Base-by-base conservation (phyloP, 92 coral and sea anemone species). In the Ricordea florida region DNA sequence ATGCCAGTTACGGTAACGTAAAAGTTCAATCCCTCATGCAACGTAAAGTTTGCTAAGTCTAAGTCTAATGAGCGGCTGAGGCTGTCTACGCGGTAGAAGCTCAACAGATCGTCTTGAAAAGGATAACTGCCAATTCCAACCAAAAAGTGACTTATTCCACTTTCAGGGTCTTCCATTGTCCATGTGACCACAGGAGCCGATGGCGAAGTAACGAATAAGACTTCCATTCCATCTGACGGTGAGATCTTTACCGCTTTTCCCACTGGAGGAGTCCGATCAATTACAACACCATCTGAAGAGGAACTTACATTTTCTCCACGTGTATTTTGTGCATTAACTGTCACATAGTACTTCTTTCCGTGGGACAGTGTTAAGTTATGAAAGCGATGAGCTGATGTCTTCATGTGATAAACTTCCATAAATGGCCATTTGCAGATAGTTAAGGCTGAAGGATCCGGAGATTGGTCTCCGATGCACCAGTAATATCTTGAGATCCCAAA, bases 261-360 rank as follows among this genome's bases (percentile, higher is more conserved):
- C 2, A 78, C 24, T 23, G 98, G 96, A 53, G 83, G 76, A 4
- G 90, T 93, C 31, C 98, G 85, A 56, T 93, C 98, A 8, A 93
- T 89, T n/a, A 78, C 53, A 14, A 93, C 88, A 6, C 98, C 98
- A 76, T 93, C 98, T 7, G 98, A 93, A 13, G 86, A 72, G 5
- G 94, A 81, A 64, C 62, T 79, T 9, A 82, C 89, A 4, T 77
- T 85, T 56, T 89, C 92, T 27, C 87, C 89, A 38, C 87, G 51
- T 6, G 38, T 62, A 50, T 93, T 93, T 23, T 46, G 53, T 20
- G 94, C 98, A 57, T 87, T 85, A 5, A 93, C 93, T 13, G 74
- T 83, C 5, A 85, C 85, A 33, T 71, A 81, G 43, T 93, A 93
- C 58, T 74, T 87, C 25, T 44, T 78, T 2, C 98, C 98, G 64